Percentiles rank a stretch among this genome's conserved stretches.
Evolutionary conservation across 92 coral and sea anemone species (phyloP).

Genomic region (Zoanthus solanderi): DNA sequence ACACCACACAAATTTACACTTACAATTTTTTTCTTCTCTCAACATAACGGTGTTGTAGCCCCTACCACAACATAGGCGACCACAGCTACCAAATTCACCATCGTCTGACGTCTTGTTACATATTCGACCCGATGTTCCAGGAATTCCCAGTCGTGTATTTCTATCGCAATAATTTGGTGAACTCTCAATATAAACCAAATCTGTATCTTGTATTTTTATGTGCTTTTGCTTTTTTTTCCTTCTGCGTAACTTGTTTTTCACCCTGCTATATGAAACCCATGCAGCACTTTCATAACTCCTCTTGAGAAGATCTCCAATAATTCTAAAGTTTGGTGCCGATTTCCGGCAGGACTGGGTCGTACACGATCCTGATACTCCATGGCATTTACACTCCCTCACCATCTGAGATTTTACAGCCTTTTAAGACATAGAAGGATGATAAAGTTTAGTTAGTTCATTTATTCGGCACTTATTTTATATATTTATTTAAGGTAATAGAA

Average conservation of each 20-base stretch:
- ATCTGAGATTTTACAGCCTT: constrained; percentile 80
- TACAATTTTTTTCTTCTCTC: constrained; percentile 79
- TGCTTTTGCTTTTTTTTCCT: constrained; percentile 71
- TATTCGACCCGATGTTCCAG: constrained; percentile 89
- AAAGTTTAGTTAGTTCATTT: too few relatives aligned
- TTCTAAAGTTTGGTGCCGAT: constrained; percentile 73
- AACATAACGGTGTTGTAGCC: constrained; percentile 90
- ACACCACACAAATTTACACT: constrained; percentile 90
- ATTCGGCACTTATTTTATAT: too few relatives aligned
- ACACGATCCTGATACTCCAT: constrained; percentile 92
- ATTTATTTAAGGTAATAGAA: too few relatives aligned
- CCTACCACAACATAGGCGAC: constrained; percentile 85
- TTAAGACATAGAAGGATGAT: neutral
- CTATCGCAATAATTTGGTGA: constrained; percentile 88
- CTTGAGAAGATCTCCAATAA: constrained; percentile 75
- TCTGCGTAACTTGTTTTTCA: constrained; percentile 66
- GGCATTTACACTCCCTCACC: constrained; percentile 87
- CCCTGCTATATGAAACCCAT: constrained; percentile 68
- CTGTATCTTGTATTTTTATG: constrained; percentile 53
- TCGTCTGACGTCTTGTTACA: constrained; percentile 82
- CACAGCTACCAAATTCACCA: constrained; percentile 78
- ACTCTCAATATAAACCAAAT: constrained; percentile 74
- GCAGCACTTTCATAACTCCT: constrained; percentile 72
- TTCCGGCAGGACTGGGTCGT: constrained; percentile 83
- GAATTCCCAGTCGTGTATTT: constrained; percentile 74